Base-by-base conservation (phyloP, 2,113 vertebrate species). In the Hemiprocne comata region DNA sequence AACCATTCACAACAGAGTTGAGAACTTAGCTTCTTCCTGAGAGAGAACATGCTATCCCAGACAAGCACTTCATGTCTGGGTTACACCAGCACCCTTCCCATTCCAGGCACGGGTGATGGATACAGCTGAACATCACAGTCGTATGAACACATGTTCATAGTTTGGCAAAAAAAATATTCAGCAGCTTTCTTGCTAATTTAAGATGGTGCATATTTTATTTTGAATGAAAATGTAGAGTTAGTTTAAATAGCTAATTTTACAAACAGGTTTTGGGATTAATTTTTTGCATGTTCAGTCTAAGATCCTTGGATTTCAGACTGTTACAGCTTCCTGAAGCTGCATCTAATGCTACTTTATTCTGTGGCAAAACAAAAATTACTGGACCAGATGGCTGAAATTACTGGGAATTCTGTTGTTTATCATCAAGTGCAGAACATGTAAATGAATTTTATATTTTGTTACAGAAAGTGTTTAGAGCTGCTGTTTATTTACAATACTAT, bases 181-280 rank as follows among this genome's bases (percentile, higher is more conserved):
- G 20, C 62, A 24, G 17, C n/a, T 70, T 84, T 91, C 19, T 50
- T 80, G 23, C 36, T 76, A 48, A 73, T 50, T 74, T 60, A 61
- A 60, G 66, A 18, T 12, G 25, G 10, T 55, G 29, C 23, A 40
- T 55, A 29, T 61, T 81, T 85, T 48, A 50, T 57, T 83, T 82
- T 76, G 61, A 81, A 78, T 75, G 29, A 64, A 76, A 61, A 89
- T 23, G 24, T 25, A 40, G 57, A 60, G 54, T 72, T 87, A 72
- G n/a, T 50, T 51, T 64, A 70, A 95, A 77, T 6, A 95, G 55
- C 58, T 78, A 13, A 85, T 85, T 92, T 85, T 80, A 84, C 38
- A 72, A 87, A 78, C 64, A 66, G 67, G 72, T 78, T 75, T 87
- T 66, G n/a, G 48, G 76, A 83, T 71, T 85, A 38, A 50, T 19